Conservation (phyloP, 2,888 invertebrate genomes). For the Zhengitettix transpicula region DNA sequence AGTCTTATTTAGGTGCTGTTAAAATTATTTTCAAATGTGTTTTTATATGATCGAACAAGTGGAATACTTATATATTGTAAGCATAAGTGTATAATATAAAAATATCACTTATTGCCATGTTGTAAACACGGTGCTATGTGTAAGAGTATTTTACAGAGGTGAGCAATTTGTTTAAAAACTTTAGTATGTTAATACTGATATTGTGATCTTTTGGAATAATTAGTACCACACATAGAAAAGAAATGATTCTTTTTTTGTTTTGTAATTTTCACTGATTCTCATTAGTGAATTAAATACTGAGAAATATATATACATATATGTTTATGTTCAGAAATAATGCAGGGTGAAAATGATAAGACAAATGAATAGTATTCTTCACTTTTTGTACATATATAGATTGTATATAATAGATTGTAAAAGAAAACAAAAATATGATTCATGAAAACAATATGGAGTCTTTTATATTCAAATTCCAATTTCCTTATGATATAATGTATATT, state of each 20-base stretch:
- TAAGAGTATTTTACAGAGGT: not conserved
- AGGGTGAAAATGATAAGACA: slow-evolving; percentile 9
- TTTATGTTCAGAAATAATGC: slow-evolving; percentile 8
- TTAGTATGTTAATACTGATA: not conserved
- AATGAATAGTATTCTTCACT: slow-evolving; percentile 7
- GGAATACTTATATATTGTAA: slow-evolving; percentile 4
- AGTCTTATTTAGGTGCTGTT: slow-evolving; percentile 13
- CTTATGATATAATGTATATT: too few species aligned
- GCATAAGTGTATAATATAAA: slow-evolving; percentile 3
- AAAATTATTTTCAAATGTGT: slow-evolving; percentile 12
- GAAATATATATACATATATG: not conserved
- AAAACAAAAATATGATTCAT: too few species aligned
- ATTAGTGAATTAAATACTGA: not conserved
- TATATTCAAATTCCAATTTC: too few species aligned
- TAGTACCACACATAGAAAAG: not conserved
- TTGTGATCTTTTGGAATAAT: not conserved
- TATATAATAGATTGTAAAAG: slow-evolving; percentile 3
- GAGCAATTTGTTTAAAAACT: slow-evolving; percentile 1
- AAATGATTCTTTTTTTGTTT: not conserved
- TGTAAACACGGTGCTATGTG: slow-evolving; percentile 9
- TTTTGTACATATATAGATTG: slow-evolving; percentile 11
- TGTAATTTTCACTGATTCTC: not conserved
- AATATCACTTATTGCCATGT: slow-evolving; percentile 7
- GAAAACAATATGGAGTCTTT: too few species aligned
- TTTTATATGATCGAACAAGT: slow-evolving; percentile 7